These are phyloP conservation scores for Brachionus paranguensis DNA, from an alignment of 1,140 invertebrate species.

Conservation along the genomic window DNA sequence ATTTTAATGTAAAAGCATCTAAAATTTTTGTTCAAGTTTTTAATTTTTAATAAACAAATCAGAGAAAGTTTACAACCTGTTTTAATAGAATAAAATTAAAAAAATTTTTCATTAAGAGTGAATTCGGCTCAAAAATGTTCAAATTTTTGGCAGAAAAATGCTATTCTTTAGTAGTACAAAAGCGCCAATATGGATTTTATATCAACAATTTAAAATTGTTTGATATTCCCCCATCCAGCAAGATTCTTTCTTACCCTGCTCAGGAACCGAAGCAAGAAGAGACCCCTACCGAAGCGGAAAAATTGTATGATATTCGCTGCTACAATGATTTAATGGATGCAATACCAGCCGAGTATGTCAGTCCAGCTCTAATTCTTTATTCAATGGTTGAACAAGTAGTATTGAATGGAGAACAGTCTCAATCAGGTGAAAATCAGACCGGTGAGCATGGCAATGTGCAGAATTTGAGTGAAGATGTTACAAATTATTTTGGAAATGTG, in stretches of 20 bases:
- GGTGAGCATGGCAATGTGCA: conserved; percentile 44
- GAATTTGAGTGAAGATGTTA: conserved; percentile 45
- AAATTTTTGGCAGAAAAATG: conserved; percentile 23
- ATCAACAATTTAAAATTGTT: conserved; percentile 42
- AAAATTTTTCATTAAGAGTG: neutral
- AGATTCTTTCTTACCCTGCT: neutral
- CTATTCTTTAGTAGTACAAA: neutral
- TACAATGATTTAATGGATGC: conserved; percentile 54
- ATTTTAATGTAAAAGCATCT: too few relatives aligned
- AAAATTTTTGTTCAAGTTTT: too few relatives aligned
- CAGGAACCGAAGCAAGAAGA: neutral
- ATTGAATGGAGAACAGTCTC: neutral
- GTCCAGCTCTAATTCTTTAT: conserved; percentile 50
- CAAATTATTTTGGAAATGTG: conserved; percentile 47
- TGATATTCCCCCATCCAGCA: conserved; percentile 40
- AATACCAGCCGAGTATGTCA: conserved; percentile 53
- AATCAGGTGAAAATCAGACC: conserved; percentile 45
- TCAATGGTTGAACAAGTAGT: conserved; percentile 55
- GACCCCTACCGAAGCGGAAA: neutral
- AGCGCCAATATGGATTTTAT: conserved; percentile 29
- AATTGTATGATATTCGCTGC: conserved; percentile 48
- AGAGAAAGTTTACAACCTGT: too few relatives aligned
- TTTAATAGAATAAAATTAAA: neutral
- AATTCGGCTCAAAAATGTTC: neutral
- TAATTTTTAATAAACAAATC: too few relatives aligned